These are phyloP conservation scores for Plectropomus leopardus DNA, from an alignment of 2,113 vertebrate genomes.

Conservation along the genomic window DNA sequence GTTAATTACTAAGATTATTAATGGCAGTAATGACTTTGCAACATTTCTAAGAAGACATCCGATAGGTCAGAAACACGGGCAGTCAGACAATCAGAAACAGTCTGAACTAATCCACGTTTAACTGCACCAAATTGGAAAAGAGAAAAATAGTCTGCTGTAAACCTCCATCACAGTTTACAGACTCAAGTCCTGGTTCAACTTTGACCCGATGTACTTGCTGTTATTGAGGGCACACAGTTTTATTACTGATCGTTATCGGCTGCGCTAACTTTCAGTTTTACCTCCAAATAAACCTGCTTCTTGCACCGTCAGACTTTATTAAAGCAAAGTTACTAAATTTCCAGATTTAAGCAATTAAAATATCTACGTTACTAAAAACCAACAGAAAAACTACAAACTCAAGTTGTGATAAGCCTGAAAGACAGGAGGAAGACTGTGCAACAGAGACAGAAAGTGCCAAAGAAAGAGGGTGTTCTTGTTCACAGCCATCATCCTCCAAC, in stretches of 20 bases:
- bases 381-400: background rate
- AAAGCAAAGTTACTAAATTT: no score
- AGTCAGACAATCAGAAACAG: background rate
- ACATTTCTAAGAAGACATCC: background rate
- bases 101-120: background rate
- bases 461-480: conserved; percentile 6
- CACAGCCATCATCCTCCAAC: conserved; percentile 1
- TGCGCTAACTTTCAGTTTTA: background rate
- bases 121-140: background rate
- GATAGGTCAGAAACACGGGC: background rate
- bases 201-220: background rate
- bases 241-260: background rate
- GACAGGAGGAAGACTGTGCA: background rate
- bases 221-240: background rate
- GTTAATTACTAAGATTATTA: background rate
- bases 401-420: background rate
- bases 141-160: background rate
- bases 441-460: background rate
- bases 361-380: background rate
- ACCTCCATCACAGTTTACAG: background rate
- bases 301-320: background rate
- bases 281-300: conserved; percentile 1
- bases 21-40: background rate
- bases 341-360: background rate
- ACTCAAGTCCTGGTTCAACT: background rate